A percentile compares a stretch with the other conserved stretches of the same genome.
phyloP scores from a whole-genome alignment of 1,140 invertebrate genomes.

The Drosophila pruinosa region DNA sequence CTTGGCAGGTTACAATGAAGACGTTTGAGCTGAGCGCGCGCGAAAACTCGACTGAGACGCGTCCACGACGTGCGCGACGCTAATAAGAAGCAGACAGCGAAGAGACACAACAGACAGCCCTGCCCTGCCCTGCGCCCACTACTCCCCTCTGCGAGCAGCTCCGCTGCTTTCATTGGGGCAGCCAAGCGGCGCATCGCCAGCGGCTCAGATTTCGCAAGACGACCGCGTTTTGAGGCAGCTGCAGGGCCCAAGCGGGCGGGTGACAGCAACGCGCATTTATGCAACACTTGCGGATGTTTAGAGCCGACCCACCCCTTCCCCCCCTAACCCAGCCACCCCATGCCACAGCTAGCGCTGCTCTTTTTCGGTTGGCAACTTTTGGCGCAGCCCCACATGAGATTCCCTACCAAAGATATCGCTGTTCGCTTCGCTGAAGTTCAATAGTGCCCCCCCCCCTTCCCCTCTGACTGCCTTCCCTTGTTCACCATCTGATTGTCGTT shows the following conservation, averaged over 20 bases:
- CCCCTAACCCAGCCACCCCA: neutral
- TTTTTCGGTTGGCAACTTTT: constrained; percentile 27
- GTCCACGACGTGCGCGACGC: constrained; percentile 41
- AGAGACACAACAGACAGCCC: constrained; percentile 3
- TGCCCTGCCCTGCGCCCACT: no score
- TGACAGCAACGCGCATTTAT: constrained; percentile 55
- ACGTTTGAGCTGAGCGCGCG: constrained; percentile 54
- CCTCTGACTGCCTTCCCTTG: neutral
- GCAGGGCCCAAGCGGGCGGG: neutral
- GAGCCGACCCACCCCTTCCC: constrained; percentile 1
- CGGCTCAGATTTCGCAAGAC: constrained; percentile 57
- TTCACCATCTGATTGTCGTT: constrained; percentile 31
- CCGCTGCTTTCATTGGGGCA: constrained; percentile 61
- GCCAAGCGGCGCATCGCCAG: constrained; percentile 65
- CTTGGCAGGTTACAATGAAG: neutral
- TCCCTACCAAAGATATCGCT: constrained; percentile 51
- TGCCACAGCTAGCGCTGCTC: neutral
- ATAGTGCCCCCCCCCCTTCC: constrained; percentile 8
- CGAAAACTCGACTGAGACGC: constrained; percentile 60
- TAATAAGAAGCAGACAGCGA: constrained; percentile 53
- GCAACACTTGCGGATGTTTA: constrained; percentile 56
- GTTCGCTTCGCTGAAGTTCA: constrained; percentile 68
- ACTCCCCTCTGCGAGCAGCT: no score
- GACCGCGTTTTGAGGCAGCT: constrained; percentile 11
- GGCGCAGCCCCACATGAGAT: constrained; percentile 45